A percentile compares a stretch with the other conserved stretches of the same genome.
phyloP scores from a whole-genome alignment of 2,797 vertebrate species.

The Sebastes itinus region DNA sequence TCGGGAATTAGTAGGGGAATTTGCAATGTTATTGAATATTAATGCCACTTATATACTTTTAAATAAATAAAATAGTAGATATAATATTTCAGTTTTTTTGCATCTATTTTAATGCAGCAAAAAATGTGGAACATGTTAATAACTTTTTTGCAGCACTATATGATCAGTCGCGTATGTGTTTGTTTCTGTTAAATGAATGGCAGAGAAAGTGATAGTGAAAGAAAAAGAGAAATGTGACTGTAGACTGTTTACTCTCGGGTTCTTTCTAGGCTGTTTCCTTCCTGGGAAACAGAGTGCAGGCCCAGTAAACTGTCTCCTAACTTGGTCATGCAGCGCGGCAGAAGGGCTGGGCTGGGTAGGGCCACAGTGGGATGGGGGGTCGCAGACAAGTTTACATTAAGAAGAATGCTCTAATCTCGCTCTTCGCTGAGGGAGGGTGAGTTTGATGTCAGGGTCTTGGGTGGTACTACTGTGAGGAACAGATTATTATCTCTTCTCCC shows the following conservation, averaged over 20 bases:
- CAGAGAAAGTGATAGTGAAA: conserved; percentile 2
- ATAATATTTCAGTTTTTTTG: too few relatives aligned
- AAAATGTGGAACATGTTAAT: not conserved
- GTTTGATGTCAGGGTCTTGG: conserved; percentile 42
- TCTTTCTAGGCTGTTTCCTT: conserved; percentile 53
- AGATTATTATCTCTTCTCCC: conserved; percentile 52
- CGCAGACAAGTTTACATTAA: conserved; percentile 70
- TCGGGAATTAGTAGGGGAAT: too few relatives aligned
- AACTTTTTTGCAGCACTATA: not conserved
- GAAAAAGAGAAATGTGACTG: not conserved
- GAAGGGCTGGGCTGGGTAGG: conserved; percentile 62
- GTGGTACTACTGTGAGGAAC: conserved; percentile 36
- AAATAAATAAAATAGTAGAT: too few relatives aligned
- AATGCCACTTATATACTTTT: too few relatives aligned
- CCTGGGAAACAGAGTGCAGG: conserved; percentile 67
- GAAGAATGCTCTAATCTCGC: conserved; percentile 77
- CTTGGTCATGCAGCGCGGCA: conserved; percentile 83
- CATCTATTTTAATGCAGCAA: not conserved
- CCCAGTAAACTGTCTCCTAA: conserved; percentile 85
- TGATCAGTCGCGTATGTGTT: not conserved
- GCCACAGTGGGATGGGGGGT: conserved; percentile 39
- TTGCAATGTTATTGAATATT: too few relatives aligned
- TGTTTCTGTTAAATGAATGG: not conserved
- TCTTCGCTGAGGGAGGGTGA: conserved; percentile 23
- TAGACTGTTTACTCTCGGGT: conserved; percentile 50